Evolutionary conservation across 2,797 vertebrate species (phyloP), one percentile per base, ranked within the genome.

Genomic region (Sebastes iracundus): DNA sequence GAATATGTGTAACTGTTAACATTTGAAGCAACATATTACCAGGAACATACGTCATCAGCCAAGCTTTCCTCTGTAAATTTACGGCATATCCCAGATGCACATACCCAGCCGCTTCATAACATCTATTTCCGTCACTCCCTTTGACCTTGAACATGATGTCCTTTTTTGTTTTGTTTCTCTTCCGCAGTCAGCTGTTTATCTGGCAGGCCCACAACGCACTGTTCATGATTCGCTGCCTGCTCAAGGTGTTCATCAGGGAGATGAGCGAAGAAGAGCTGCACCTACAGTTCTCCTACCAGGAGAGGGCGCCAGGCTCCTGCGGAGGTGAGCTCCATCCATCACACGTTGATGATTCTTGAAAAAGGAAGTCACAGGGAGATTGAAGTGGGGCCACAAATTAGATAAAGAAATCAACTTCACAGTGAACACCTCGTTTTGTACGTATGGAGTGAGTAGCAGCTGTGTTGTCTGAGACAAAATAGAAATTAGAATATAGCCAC

Each of bases 131-230:
- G 2, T 55, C 49, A 25, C 9, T 28, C 1, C 13, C 7, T 56
- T 69, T 63, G 35, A 70, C 68, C 68, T 80, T 82, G 23, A 67
- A 73, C 5, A 5, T 27, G 18, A 58, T 6, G 25, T 66, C 3
- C 77, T 82, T 84, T 16, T 77, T 87, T 87, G 46, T 84, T 81
- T 74, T 90, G 9, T 93, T 61, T 90, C 88, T 90, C 56, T 74
- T 90, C 93, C 86, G 13, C 87, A 99, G 99, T 95, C 98, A 99
- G 92, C 94, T 99, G 90, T 99, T 99, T 81, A 99, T 99, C 90
- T 99, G 98, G 98, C 99, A 99, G 91, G 97, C 98, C 76, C 98
- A 99, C 95, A 99, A 99, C 22, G 97, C 98, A 5, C 92, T 99
- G 77, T 98, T 99, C 84, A 97, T 99, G 90, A 97, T 99, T 86